Percentiles rank a stretch among this genome's conserved stretches.
Evolutionary conservation across 2,113 vertebrate species (phyloP).

Genomic region (Macaca mulatta): DNA sequence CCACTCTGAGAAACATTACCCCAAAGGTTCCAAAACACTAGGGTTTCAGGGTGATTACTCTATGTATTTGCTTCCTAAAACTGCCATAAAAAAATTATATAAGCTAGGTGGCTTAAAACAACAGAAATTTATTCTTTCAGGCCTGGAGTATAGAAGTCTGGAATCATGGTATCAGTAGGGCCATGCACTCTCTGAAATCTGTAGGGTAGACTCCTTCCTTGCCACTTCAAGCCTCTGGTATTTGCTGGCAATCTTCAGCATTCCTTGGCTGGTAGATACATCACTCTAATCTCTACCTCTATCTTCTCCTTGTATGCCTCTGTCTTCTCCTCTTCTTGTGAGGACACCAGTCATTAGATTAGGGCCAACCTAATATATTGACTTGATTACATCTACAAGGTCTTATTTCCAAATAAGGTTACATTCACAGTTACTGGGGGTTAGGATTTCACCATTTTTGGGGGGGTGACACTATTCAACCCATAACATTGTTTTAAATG

Average conservation of each 20-base stretch:
- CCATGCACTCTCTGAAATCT: background rate
- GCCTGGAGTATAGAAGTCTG: background rate
- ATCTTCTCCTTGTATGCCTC: background rate
- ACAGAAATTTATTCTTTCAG: constrained; percentile 52
- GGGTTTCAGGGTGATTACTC: background rate
- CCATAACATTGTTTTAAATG: constrained; percentile 10
- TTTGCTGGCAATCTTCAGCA: background rate
- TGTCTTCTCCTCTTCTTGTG: constrained; percentile 29
- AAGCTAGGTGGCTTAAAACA: background rate
- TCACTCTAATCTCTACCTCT: constrained; percentile 19
- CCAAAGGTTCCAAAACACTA: constrained; percentile 31
- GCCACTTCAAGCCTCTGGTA: background rate
- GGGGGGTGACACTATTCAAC: background rate
- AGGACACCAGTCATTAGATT: background rate
- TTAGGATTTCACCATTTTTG: background rate
- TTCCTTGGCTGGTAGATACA: background rate
- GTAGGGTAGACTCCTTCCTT: background rate
- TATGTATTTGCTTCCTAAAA: constrained; percentile 32
- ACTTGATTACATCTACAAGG: constrained; percentile 22
- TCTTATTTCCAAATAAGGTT: constrained; percentile 15
- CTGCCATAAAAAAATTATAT: constrained; percentile 29
- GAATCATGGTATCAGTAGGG: background rate
- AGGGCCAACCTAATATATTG: constrained; percentile 45
- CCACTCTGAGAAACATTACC: constrained; percentile 20
- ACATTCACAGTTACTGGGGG: background rate